Conservation (phyloP, 2,113 vertebrate genomes). For the Ctenomys sociabilis region DNA sequence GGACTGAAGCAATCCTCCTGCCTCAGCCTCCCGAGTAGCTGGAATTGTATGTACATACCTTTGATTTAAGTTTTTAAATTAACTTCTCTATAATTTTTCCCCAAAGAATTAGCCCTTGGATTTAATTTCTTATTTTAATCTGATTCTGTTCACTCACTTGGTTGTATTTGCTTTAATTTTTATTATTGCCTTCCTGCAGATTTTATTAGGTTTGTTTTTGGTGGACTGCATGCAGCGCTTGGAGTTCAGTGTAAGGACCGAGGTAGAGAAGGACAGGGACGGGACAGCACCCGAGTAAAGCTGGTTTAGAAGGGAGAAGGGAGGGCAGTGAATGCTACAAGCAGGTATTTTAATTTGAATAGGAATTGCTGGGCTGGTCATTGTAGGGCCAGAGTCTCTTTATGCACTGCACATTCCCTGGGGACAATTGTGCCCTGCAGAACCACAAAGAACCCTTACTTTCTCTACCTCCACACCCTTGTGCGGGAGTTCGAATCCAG, state of each 20-base stretch:
- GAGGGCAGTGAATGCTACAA: not conserved
- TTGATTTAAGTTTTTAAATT: not conserved
- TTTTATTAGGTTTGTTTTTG: slow-evolving; percentile 32
- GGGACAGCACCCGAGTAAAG: not conserved
- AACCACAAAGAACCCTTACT: not conserved
- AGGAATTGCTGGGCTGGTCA: not conserved
- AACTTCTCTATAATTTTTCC: slow-evolving; percentile 15
- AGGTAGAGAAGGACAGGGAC: not conserved
- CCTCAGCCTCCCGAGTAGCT: not conserved
- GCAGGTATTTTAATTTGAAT: not conserved
- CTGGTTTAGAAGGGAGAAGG: not conserved
- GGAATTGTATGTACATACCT: not conserved
- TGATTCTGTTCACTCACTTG: slow-evolving; percentile 24
- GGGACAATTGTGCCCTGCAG: not conserved
- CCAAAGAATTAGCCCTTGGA: not conserved
- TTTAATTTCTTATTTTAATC: slow-evolving; percentile 63
- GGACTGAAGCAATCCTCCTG: not conserved
- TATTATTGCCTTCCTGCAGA: slow-evolving; percentile 36
- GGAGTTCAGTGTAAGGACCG: not conserved
- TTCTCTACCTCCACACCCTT: not conserved
- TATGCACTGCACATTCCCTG: not conserved
- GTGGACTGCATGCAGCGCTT: not conserved
- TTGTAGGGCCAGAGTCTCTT: not conserved
- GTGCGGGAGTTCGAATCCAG: not conserved
- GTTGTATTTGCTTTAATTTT: slow-evolving; percentile 47